These are phyloP conservation scores for Chaitophorus viminalis DNA, from an alignment of 2,888 invertebrate genomes.

Conservation along the genomic window DNA sequence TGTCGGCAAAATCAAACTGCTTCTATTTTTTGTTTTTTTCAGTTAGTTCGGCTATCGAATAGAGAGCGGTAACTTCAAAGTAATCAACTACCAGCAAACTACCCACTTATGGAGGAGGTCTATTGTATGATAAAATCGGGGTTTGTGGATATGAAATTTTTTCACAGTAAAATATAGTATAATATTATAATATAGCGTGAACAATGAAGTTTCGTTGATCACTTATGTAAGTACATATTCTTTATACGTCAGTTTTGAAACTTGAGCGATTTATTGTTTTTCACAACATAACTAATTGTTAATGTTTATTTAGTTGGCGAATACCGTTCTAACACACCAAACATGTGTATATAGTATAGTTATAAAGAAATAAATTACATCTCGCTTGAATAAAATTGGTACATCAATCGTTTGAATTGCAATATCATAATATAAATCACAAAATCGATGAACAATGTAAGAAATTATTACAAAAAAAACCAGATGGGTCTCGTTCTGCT, in stretches of 20 bases:
- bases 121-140: slow-evolving; percentile 14
- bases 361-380: background rate
- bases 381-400: background rate
- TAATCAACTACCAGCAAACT: background rate
- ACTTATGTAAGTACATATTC: background rate
- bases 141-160: background rate
- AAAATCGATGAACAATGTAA: too few relatives aligned
- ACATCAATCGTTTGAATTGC: too few relatives aligned
- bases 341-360: too few relatives aligned
- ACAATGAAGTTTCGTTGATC: background rate
- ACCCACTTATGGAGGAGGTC: slow-evolving; percentile 14
- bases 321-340: too few relatives aligned
- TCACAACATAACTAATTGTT: background rate
- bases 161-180: background rate
- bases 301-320: too few relatives aligned
- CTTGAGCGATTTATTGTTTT: background rate
- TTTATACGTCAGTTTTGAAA: background rate
- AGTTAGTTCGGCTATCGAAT: background rate
- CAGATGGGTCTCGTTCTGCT: too few relatives aligned
- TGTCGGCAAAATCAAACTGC: background rate
- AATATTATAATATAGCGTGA: background rate
- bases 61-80: slow-evolving; percentile 9
- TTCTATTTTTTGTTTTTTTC: background rate
- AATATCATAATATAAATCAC: too few relatives aligned
- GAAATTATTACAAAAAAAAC: too few relatives aligned